Evolutionary conservation across 2,113 vertebrate species (phyloP).

Genomic region (Macquaria ambigua): DNA sequence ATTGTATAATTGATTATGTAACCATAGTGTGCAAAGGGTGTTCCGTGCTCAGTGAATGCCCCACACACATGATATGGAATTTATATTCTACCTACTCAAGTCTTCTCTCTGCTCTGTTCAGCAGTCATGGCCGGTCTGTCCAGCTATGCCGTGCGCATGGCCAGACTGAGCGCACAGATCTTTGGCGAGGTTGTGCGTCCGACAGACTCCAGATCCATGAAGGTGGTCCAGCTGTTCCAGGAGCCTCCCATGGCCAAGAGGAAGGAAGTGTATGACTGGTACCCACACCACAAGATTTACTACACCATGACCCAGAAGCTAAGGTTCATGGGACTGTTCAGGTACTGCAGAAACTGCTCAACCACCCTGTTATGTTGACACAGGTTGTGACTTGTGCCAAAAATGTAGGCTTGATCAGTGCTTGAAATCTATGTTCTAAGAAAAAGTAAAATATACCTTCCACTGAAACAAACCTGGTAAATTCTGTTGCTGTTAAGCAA

Average conservation of each 20-base stretch:
- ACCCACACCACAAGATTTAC: conserved; percentile 94
- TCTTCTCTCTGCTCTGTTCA: neutral
- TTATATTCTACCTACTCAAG: neutral
- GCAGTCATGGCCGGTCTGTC: conserved; percentile 88
- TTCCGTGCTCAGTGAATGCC: neutral
- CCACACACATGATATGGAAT: too few relatives aligned
- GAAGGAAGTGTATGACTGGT: conserved; percentile 93
- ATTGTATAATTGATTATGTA: too few relatives aligned
- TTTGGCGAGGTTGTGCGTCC: conserved; percentile 91
- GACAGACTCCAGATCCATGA: conserved; percentile 92
- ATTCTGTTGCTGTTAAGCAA: neutral
- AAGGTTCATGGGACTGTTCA: conserved; percentile 93
- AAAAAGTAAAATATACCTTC: neutral
- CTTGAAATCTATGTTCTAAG: too few relatives aligned
- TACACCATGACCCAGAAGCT: conserved; percentile 90
- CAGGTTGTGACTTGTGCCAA: too few relatives aligned
- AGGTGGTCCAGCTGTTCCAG: conserved; percentile 92
- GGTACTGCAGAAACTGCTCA: conserved; percentile 78
- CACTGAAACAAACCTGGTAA: neutral
- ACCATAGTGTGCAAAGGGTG: too few relatives aligned
- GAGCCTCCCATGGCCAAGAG: conserved; percentile 89
- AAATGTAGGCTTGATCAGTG: too few relatives aligned
- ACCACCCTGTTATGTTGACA: too few relatives aligned
- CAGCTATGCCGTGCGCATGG: conserved; percentile 91
- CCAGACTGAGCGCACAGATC: conserved; percentile 92